phyloP scores from a whole-genome alignment of 2,888 invertebrate genomes.

The Druceiella hillmani region DNA sequence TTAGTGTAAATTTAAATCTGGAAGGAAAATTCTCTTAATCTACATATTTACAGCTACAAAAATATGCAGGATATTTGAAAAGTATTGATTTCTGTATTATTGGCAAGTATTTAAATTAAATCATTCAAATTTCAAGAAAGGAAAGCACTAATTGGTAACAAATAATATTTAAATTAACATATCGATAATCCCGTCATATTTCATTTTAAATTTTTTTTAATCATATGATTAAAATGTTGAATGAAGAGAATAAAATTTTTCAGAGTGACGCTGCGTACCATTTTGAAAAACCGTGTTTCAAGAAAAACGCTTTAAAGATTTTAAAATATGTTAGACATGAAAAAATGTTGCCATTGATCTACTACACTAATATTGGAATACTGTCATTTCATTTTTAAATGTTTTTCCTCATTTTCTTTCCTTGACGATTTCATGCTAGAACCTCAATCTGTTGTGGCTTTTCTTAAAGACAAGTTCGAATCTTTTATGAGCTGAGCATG shows the following conservation, averaged over 20 bases:
- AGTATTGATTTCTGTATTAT: constrained; percentile 11
- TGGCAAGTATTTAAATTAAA: constrained; percentile 8
- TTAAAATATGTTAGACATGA: no score
- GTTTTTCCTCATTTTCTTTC: constrained; percentile 9
- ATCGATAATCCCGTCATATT: no score
- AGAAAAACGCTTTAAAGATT: no score
- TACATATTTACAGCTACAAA: constrained; percentile 11
- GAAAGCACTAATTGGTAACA: no score
- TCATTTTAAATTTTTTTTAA: no score
- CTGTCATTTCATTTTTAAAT: constrained; percentile 8
- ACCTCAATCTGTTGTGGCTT: constrained; percentile 8
- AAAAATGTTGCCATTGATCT: constrained; percentile 7
- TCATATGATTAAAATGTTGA: neutral
- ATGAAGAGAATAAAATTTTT: constrained; percentile 5
- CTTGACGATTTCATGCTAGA: constrained; percentile 9
- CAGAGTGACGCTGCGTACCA: constrained; percentile 6
- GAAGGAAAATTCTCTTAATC: no score
- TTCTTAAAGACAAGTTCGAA: constrained; percentile 8
- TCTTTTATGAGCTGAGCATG: constrained; percentile 7
- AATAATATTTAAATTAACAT: no score
- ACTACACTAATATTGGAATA: constrained; percentile 5
- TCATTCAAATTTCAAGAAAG: constrained; percentile 5
- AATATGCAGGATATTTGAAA: no score
- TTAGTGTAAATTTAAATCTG: constrained; percentile 5
- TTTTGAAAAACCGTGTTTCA: constrained; percentile 6